These are phyloP conservation scores for Agrotis puta DNA, from an alignment of 2,888 invertebrate species.

Conservation along the genomic window DNA sequence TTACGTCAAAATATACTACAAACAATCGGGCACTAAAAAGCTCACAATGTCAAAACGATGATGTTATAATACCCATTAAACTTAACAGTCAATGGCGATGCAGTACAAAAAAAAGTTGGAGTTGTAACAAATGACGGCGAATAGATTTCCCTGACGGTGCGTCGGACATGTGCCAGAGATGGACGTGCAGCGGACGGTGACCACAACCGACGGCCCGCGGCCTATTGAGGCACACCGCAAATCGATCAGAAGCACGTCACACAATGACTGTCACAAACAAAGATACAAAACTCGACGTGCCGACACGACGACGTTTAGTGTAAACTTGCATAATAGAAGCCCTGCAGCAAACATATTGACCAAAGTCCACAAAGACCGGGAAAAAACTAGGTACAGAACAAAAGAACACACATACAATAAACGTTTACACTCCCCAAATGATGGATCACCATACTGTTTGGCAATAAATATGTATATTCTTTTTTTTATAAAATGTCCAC, in stretches of 20 bases:
- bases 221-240: constrained; percentile 75
- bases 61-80: constrained; percentile 35
- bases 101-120: constrained; percentile 33
- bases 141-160: constrained; percentile 36
- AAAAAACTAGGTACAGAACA: constrained; percentile 22
- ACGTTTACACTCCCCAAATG: constrained; percentile 28
- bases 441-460: constrained; percentile 33
- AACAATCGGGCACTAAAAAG: constrained; percentile 27
- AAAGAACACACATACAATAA: constrained; percentile 29
- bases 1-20: constrained; percentile 6
- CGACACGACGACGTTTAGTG: constrained; percentile 41
- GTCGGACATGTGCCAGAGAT: constrained; percentile 47
- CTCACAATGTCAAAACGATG: constrained; percentile 32
- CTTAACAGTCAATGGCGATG: constrained; percentile 21
- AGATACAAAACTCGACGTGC: constrained; percentile 46
- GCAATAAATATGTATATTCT: constrained; percentile 15
- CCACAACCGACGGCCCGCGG: constrained; percentile 58
- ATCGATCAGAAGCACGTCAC: constrained; percentile 73
- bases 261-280: constrained; percentile 66
- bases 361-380: not conserved
- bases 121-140: constrained; percentile 36
- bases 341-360: constrained; percentile 17
- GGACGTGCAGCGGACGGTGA: constrained; percentile 35
- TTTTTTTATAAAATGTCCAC: constrained; percentile 20
- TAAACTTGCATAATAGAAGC: constrained; percentile 46